Base-by-base conservation (phyloP, 1,140 invertebrate genomes). In the Drosophila kohkoa region DNA sequence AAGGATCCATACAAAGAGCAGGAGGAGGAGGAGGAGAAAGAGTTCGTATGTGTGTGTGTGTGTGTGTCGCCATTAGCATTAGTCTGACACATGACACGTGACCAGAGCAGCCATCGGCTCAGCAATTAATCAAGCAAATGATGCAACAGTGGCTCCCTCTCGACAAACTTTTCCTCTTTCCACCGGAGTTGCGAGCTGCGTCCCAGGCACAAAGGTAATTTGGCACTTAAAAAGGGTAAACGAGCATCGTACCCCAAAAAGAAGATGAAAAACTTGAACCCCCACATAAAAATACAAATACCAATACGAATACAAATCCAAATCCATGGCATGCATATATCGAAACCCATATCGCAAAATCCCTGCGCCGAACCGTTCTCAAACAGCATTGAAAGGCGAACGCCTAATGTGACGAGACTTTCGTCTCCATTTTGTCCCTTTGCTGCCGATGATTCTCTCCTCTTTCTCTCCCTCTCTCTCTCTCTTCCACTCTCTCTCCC, bases 191-290 rank as follows among this genome's bases (percentile, higher is more conserved):
- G 7, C 3, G 20, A 25, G 20, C 20, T 25, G 45, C 30, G 11
- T 30, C 13, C 15, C 38, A 10, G 46, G 72, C 78, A 43, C 59
- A 65, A 74, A 73, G 85, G 79, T 89, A 86, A 89, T 89, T 89
- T 89, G 85, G 78, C 86, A 89, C 69, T 79, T 90, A 89, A 90
- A 89, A 89, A 89, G 81, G 85, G 86, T 89, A 80, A 70, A 43
- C 64, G 25, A 64, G 69, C 5, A 30, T 35, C 30, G 20, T 10
- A 16, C 6, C 10, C 16, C 20, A 13, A 25, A 25, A 25, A 25
- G 0, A 25, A 25, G 20, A 25, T 25, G 20, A 25, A 25, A 32
- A 38, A 52, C n/a, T 20, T 38, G 25, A 62, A 79, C 45, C 76
- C 59, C 64, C 76, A 65, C 79, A 80, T 76, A 80, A 46, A 30